Percentiles rank a stretch among this genome's conserved stretches.
These are phyloP conservation scores for Pheucticus melanocephalus DNA, from an alignment of 2,113 vertebrate species.

Conservation along the genomic window DNA sequence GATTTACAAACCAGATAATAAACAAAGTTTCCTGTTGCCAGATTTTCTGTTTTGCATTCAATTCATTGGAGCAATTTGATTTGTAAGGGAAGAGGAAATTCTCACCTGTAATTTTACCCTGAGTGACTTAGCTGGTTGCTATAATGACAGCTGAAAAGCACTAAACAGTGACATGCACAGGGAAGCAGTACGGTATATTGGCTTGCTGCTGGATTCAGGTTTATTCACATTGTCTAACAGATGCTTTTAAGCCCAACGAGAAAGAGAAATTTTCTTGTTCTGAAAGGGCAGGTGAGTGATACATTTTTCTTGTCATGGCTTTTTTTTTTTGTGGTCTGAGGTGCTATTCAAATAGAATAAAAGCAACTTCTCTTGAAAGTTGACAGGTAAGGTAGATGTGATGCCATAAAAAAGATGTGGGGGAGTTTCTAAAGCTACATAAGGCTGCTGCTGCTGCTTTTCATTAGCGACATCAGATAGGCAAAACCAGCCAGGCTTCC, in stretches of 20 bases:
- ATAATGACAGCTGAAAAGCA: background rate
- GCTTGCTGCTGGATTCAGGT: background rate
- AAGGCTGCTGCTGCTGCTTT: background rate
- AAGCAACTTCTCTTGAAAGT: background rate
- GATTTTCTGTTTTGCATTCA: background rate
- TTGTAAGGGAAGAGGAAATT: background rate
- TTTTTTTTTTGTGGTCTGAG: background rate
- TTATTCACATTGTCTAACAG: background rate
- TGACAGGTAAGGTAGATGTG: background rate
- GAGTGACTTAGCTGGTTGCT: background rate
- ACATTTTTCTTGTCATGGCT: background rate
- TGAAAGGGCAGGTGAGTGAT: background rate
- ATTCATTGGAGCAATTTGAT: background rate
- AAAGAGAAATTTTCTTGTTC: background rate
- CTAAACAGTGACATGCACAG: background rate
- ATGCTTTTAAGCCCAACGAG: background rate
- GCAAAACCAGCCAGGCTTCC: background rate
- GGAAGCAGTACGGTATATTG: background rate
- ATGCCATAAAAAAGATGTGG: background rate
- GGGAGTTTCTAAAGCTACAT: background rate
- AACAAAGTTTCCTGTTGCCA: background rate
- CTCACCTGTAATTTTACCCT: background rate
- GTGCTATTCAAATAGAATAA: background rate
- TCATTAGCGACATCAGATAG: background rate
- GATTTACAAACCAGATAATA: background rate